Evolutionary conservation across 2,113 vertebrate genomes (phyloP), one percentile per base, ranked within the genome.

Genomic region (Mustelus asterias): DNA sequence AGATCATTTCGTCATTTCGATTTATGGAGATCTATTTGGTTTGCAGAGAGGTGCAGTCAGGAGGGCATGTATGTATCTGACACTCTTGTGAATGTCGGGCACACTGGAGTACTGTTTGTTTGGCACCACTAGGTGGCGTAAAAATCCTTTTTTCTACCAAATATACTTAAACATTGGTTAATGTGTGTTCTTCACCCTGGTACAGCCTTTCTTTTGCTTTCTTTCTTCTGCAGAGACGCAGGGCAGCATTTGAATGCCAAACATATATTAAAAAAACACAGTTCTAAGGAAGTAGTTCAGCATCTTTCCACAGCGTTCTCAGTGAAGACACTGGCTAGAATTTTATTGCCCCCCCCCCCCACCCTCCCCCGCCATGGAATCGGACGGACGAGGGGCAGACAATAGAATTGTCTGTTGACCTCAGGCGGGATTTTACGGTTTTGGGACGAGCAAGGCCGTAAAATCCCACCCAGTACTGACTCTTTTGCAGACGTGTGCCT

Each of bases 91-190:
- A 93, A 65, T 92, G 58, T n/a, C 18, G 33, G 60, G 26, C 58
- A n/a, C 58, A 18, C 13, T 16, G 8, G n/a, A 60, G 60, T 44
- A 41, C 37, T 83, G 16, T 44, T 44, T 83, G 44, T 7, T 29
- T 95, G 67, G 41, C 67, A 54, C 94, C 94, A 95, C 67, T 70
- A 95, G 94, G 29, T 95, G 94, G 94, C 94, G 69, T 18, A 76
- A 76, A 95, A 95, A 95, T 24, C 69, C 69, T 65, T 72, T n/a
- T 54, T 72, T 72, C 41, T 4, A 95, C 44, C 67, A 44, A 95
- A 54, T 70, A 26, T n/a, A 18, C 6, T 37, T 22, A 65, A 16
- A 16, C 1, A 0, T 92, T 92, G 93, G 10, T 44, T 14, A 13
- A 72, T 44, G 33, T 72, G 14, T 69, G 10, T 44, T n/a, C 26